A percentile compares a stretch with the other conserved stretches of the same genome.
Conservation (phyloP, 2,888 invertebrate genomes). For the Sesamia inferens region DNA sequence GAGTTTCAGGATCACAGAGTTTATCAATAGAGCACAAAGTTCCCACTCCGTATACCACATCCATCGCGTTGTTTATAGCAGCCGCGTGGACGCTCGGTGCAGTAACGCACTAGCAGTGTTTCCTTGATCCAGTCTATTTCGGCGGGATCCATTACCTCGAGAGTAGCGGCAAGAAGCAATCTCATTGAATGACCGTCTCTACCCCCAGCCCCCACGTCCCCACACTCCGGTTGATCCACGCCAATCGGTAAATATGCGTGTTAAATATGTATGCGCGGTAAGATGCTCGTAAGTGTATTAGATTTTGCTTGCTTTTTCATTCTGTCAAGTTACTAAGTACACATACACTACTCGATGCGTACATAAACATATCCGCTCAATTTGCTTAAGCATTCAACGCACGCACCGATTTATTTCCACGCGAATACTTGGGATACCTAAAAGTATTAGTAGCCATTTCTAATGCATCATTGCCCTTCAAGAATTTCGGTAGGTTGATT, state of each 20-base stretch:
- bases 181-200: conserved; percentile 90
- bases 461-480: conserved; percentile 55
- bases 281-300: conserved; percentile 90
- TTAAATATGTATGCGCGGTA: conserved; percentile 89
- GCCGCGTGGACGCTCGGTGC: conserved; percentile 68
- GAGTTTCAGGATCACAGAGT: not conserved
- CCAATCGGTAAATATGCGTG: conserved; percentile 90
- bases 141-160: conserved; percentile 89
- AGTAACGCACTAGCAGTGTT: conserved; percentile 83
- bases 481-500: conserved; percentile 45
- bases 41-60: conserved; percentile 30
- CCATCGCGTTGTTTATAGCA: conserved; percentile 38
- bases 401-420: conserved; percentile 76
- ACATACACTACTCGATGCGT: conserved; percentile 72
- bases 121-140: conserved; percentile 89
- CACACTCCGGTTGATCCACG: conserved; percentile 83
- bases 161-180: conserved; percentile 90
- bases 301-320: conserved; percentile 89
- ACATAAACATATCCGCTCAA: conserved; percentile 74
- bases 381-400: conserved; percentile 78
- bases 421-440: conserved; percentile 60
- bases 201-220: conserved; percentile 73
- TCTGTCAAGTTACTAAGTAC: conserved; percentile 82
- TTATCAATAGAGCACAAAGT: not conserved
- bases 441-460: conserved; percentile 52